Percentiles rank a stretch among this genome's conserved stretches.
Conservation (phyloP, 2,797 vertebrate species). For the Periophthalmus magnuspinnatus region DNA sequence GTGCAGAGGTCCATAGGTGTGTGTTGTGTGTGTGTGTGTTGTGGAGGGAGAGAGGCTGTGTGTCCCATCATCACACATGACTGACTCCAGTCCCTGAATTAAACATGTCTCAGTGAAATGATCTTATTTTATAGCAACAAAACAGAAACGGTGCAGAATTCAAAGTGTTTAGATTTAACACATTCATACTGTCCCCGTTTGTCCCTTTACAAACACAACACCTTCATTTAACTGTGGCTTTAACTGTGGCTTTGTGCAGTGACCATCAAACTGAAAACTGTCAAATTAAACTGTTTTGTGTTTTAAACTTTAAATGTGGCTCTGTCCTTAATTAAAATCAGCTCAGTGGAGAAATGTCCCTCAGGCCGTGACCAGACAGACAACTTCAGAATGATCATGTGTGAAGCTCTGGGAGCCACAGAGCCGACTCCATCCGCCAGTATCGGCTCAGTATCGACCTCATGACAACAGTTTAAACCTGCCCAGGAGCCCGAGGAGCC, state of each 20-base stretch:
- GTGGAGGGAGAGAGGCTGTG: conserved; percentile 26
- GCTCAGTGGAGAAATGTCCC: background rate
- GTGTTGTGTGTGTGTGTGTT: conserved; percentile 31
- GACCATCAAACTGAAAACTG: background rate
- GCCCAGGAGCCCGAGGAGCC: conserved; percentile 44
- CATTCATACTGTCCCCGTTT: conserved; percentile 46
- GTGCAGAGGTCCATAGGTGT: conserved; percentile 41
- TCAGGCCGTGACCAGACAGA: conserved; percentile 8
- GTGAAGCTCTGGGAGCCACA: conserved; percentile 21
- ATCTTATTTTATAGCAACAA: conserved; percentile 78
- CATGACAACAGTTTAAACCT: conserved; percentile 53
- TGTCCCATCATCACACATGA: conserved; percentile 73
- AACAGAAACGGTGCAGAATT: conserved; percentile 63
- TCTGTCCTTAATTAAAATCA: conserved; percentile 5
- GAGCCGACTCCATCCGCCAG: conserved; percentile 7
- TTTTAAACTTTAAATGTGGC: background rate
- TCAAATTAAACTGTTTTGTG: background rate
- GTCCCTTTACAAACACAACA: background rate
- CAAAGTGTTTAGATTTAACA: conserved; percentile 54
- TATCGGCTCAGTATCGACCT: conserved; percentile 41
- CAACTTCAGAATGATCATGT: conserved; percentile 47
- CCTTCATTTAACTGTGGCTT: too few relatives aligned
- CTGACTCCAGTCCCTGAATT: conserved; percentile 75
- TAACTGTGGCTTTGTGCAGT: background rate
- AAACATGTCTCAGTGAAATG: conserved; percentile 80